phyloP scores from a whole-genome alignment of 2,888 invertebrate species.

The Rhogogaster chlorosoma region DNA sequence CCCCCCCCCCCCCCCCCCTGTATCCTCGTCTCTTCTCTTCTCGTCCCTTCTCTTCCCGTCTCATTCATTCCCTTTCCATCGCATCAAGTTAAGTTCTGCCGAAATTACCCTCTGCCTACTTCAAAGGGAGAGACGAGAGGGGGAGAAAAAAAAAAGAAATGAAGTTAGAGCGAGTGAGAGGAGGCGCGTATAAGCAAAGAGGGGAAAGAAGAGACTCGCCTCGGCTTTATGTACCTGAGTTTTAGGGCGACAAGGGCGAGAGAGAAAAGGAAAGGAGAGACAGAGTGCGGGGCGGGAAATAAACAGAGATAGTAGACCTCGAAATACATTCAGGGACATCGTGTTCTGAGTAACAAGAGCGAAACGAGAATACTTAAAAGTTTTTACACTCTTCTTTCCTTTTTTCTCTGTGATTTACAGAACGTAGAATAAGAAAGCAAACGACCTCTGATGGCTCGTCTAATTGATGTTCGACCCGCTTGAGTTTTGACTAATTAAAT shows the following conservation, averaged over 20 bases:
- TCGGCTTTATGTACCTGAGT: constrained; percentile 52
- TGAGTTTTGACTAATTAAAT: constrained; percentile 4
- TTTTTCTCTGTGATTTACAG: background rate
- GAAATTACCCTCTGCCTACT: constrained; percentile 30
- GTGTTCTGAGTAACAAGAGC: background rate
- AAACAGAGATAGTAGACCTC: constrained; percentile 18
- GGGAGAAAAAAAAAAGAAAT: constrained; percentile 30
- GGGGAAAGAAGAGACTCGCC: constrained; percentile 52
- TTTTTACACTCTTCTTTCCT: background rate
- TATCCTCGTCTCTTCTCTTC: background rate
- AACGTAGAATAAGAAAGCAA: background rate
- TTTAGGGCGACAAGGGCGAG: constrained; percentile 53
- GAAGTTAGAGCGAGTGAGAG: constrained; percentile 47
- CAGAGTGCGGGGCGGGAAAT: constrained; percentile 42
- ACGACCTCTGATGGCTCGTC: background rate
- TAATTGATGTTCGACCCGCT: background rate
- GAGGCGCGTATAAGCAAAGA: constrained; percentile 48
- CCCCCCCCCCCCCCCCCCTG: background rate
- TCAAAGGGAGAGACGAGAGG: constrained; percentile 37
- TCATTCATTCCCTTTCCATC: background rate
- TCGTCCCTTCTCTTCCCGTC: background rate
- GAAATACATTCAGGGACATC: constrained; percentile 18
- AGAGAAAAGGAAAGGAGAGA: constrained; percentile 16
- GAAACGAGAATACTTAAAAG: constrained; percentile 9
- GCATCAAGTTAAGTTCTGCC: constrained; percentile 4